These are phyloP conservation scores for Papilio demoleus DNA, from an alignment of 2,888 invertebrate species.

Conservation along the genomic window DNA sequence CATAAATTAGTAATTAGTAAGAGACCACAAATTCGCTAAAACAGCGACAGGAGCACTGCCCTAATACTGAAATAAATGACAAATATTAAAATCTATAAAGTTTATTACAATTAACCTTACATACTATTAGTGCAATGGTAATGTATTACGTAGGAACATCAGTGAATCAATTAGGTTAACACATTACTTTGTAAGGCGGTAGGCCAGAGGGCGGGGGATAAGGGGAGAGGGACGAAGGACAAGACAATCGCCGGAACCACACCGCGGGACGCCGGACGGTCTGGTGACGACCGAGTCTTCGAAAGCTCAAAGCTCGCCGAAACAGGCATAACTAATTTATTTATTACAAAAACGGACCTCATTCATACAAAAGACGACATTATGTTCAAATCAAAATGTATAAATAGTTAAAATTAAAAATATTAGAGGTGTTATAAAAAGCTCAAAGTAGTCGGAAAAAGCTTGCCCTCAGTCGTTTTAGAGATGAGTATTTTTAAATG, in stretches of 20 bases:
- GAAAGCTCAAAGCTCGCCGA: conserved; percentile 22
- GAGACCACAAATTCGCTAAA: too few species aligned
- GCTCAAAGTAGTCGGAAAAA: background rate
- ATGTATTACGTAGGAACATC: background rate
- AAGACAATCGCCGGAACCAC: conserved; percentile 76
- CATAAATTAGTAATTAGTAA: too few species aligned
- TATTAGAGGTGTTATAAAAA: background rate
- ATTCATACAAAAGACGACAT: conserved; percentile 12
- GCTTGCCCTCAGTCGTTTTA: background rate
- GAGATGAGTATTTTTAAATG: background rate
- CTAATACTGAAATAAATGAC: too few species aligned
- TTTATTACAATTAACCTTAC: background rate
- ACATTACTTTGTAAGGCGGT: background rate
- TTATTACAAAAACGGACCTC: conserved; percentile 11
- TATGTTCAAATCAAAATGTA: conserved; percentile 14
- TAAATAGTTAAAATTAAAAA: background rate
- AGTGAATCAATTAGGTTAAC: conserved; percentile 34
- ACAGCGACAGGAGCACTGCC: too few species aligned
- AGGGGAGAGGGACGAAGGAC: conserved; percentile 56
- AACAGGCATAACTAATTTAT: conserved; percentile 19
- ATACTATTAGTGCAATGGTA: background rate
- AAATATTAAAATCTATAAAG: background rate
- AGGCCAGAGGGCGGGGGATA: conserved; percentile 42
- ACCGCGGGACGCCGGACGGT: conserved; percentile 59
- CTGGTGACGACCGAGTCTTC: conserved; percentile 18